These are phyloP conservation scores for Chymomyza procnemis DNA, from an alignment of 2,888 invertebrate species.

Conservation along the genomic window DNA sequence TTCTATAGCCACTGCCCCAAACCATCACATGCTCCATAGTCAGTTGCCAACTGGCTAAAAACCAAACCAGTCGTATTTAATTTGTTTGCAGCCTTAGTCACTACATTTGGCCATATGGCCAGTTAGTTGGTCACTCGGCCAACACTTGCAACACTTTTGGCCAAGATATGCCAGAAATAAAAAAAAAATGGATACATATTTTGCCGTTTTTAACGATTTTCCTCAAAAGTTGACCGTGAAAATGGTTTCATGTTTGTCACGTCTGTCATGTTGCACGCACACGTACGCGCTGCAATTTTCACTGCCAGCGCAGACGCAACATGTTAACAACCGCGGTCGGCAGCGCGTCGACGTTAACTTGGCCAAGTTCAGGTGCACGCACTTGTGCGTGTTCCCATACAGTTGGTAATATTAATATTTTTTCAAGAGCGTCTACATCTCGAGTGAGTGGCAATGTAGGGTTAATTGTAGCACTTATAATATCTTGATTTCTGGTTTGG, in stretches of 20 bases:
- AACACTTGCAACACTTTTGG: slow-evolving; percentile 58
- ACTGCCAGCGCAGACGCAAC: slow-evolving; percentile 35
- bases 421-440: not conserved
- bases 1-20: slow-evolving; percentile 3
- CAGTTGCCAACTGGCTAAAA: not conserved
- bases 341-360: slow-evolving; percentile 6
- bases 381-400: slow-evolving; percentile 27
- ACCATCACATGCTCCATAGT: slow-evolving; percentile 11
- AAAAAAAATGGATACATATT: not conserved
- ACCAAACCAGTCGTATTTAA: not conserved
- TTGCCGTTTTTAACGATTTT: slow-evolving; percentile 38
- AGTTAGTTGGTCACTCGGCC: slow-evolving; percentile 41
- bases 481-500: not conserved
- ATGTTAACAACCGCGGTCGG: slow-evolving; percentile 3
- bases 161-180: not conserved
- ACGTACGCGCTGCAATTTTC: slow-evolving; percentile 36
- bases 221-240: slow-evolving; percentile 58
- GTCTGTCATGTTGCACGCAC: slow-evolving; percentile 18
- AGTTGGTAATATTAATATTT: slow-evolving; percentile 14
- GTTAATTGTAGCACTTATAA: not conserved
- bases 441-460: not conserved
- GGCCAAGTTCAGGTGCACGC: slow-evolving; percentile 61
- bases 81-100: slow-evolving; percentile 9
- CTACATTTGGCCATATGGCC: slow-evolving; percentile 45
- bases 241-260: slow-evolving; percentile 25